Percentiles rank a stretch among this genome's conserved stretches.
phyloP scores from a whole-genome alignment of 2,888 invertebrate species.

The Orthonevra nobilis region DNA sequence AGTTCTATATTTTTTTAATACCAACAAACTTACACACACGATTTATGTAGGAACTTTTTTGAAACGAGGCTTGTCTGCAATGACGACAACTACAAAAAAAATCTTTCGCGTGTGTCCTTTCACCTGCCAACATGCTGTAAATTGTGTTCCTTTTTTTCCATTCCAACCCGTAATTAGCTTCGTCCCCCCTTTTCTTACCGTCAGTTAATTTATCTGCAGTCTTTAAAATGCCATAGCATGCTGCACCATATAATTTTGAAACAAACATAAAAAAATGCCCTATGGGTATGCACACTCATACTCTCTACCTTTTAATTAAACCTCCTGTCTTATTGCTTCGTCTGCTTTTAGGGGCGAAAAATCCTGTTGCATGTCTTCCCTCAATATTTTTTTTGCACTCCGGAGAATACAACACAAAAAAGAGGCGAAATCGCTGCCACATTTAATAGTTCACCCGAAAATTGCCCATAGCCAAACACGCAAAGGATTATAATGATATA shows the following conservation, averaged over 20 bases:
- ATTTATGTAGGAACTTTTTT: neutral
- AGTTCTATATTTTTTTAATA: too few relatives aligned
- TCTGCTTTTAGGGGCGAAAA: slow-evolving; percentile 23
- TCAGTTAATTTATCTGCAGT: slow-evolving; percentile 68
- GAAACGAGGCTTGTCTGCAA: slow-evolving; percentile 15
- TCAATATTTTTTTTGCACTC: slow-evolving; percentile 62
- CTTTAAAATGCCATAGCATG: slow-evolving; percentile 64
- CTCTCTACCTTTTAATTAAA: slow-evolving; percentile 55
- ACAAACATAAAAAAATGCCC: slow-evolving; percentile 13
- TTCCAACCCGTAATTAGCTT: slow-evolving; percentile 55
- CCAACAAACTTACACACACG: too few relatives aligned
- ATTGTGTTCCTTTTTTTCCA: slow-evolving; percentile 35
- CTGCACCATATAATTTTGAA: slow-evolving; percentile 57
- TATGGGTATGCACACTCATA: slow-evolving; percentile 10
- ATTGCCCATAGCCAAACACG: slow-evolving; percentile 60
- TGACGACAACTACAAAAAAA: slow-evolving; percentile 6
- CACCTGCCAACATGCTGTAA: slow-evolving; percentile 60
- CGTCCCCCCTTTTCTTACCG: slow-evolving; percentile 26
- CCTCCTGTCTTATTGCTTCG: slow-evolving; percentile 28
- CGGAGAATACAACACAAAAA: slow-evolving; percentile 11
- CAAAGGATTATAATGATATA: slow-evolving; percentile 62
- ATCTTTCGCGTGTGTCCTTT: slow-evolving; percentile 53
- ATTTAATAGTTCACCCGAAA: slow-evolving; percentile 65
- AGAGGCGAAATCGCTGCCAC: slow-evolving; percentile 46
- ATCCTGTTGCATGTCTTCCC: slow-evolving; percentile 64